Base-by-base conservation (phyloP, 2,888 invertebrate genomes). In the Meta bourneti region DNA sequence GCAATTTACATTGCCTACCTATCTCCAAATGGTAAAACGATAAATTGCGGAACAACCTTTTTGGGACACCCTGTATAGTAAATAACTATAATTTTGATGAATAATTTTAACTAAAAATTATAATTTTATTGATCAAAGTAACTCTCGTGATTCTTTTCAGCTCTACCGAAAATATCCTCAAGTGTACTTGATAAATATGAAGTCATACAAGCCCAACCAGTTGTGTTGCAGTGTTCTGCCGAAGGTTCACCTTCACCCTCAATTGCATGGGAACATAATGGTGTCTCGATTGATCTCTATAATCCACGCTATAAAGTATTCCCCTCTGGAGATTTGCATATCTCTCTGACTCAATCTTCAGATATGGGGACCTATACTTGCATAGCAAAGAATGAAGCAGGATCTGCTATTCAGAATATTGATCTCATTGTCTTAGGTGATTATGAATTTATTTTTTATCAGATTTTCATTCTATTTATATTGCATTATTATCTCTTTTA, bases 371-470 rank as follows among this genome's bases (percentile, higher is more conserved):
- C 94, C 6, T 96, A 95, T 93, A 94, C 95, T 75, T 97, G 97
- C 94, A 94, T 96, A 0, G 96, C 96, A 0, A 95, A 95, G 90
- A 97, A 96, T 93, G 94, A 94, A 49, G 96, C 96, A 54, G 96
- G 96, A 0, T 94, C 95, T 5, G 94, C 95, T 13, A 93, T 93
- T 34, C 94, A 94, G 49, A 93, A 94, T n/a, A 94, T 83, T 19
- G 89, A 90, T 71, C 81, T 93, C 11, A 77, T 88, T 19, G 90
- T 93, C n/a, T 81, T 88, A 78, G 90, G 92, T 92, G 94, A 92
- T 61, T 61, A 6, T 61, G 34, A n/a, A n/a, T n/a, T n/a, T 34
- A 34, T 34, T 34, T 2, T 34, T 34, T 34, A 34, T 34, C n/a
- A n/a, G n/a, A n/a, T n/a, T n/a, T n/a, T n/a, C n/a, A n/a, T n/a